Percentiles rank a stretch among this genome's conserved stretches.
These are phyloP conservation scores for Sebastes steindachneri DNA, from an alignment of 2,797 vertebrate species.

Conservation along the genomic window DNA sequence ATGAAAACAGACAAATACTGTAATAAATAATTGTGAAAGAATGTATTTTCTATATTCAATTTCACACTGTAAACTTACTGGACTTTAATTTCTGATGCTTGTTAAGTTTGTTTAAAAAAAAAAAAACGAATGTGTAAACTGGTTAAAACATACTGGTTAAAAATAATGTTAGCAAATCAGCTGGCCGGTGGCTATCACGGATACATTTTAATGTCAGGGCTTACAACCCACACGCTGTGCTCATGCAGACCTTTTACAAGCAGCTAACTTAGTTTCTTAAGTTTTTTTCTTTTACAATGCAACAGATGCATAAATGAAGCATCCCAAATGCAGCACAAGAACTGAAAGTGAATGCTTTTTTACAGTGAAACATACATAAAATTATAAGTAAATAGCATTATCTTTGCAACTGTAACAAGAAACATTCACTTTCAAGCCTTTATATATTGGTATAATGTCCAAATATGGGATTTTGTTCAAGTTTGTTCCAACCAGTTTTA, in stretches of 20 bases:
- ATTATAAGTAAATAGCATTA: neutral
- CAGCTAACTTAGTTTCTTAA: neutral
- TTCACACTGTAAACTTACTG: neutral
- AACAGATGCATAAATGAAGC: neutral
- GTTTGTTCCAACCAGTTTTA: neutral
- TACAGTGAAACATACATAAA: neutral
- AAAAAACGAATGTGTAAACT: accelerated
- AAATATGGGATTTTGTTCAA: neutral
- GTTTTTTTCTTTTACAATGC: neutral
- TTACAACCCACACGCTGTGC: accelerated
- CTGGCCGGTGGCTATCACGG: neutral
- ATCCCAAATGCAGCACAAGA: neutral
- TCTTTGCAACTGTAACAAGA: neutral
- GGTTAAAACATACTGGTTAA: too few relatives aligned
- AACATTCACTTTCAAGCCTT: neutral
- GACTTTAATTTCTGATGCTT: neutral
- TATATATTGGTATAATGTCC: neutral
- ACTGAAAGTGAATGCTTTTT: neutral
- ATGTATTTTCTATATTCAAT: neutral
- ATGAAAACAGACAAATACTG: neutral
- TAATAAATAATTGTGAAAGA: neutral
- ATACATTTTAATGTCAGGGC: neutral
- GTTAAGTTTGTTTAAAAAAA: too few relatives aligned
- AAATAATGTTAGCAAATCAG: too few relatives aligned
- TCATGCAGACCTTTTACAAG: neutral